Percentiles rank a stretch among this genome's conserved stretches.
Evolutionary conservation across 2,797 vertebrate species (phyloP).

Genomic region (Borostomias antarcticus): DNA sequence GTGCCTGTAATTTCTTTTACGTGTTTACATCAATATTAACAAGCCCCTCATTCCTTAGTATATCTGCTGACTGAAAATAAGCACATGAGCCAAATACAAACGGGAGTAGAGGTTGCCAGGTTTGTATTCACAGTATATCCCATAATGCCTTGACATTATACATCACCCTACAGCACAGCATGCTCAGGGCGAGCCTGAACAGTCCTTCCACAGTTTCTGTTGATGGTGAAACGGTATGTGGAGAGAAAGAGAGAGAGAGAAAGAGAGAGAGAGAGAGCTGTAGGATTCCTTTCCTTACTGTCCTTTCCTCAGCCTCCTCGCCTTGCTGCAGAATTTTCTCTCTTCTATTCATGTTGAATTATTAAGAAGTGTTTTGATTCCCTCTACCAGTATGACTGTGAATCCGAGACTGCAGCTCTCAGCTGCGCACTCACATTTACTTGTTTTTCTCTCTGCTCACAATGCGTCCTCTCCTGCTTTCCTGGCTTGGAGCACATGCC

Average conservation of each 20-base stretch:
- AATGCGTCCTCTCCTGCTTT: constrained; percentile 34
- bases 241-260: too few relatives aligned
- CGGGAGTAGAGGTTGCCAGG: neutral
- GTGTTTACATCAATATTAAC: constrained; percentile 1
- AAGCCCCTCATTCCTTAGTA: constrained; percentile 4
- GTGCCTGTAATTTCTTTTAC: constrained; percentile 13
- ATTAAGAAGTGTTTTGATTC: constrained; percentile 86
- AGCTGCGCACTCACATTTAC: constrained; percentile 68
- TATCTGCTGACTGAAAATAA: constrained; percentile 21
- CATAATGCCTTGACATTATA: neutral
- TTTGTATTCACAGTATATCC: neutral
- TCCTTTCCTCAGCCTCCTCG: constrained; percentile 67
- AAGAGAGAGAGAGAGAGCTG: constrained; percentile 28
- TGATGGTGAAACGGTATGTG: constrained; percentile 24
- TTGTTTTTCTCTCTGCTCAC: constrained; percentile 25
- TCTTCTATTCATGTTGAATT: constrained; percentile 80
- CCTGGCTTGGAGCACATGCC: constrained; percentile 46
- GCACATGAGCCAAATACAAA: constrained; percentile 18
- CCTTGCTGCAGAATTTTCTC: constrained; percentile 68
- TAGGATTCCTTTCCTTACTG: constrained; percentile 49
- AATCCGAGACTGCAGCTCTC: constrained; percentile 78
- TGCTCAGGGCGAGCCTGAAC: constrained; percentile 31
- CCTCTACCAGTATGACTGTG: constrained; percentile 81
- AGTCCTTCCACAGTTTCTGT: constrained; percentile 28
- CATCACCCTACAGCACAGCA: constrained; percentile 21